Evolutionary conservation across 2,888 invertebrate genomes (phyloP).

Genomic region (Synanthedon andrenaeformis): DNA sequence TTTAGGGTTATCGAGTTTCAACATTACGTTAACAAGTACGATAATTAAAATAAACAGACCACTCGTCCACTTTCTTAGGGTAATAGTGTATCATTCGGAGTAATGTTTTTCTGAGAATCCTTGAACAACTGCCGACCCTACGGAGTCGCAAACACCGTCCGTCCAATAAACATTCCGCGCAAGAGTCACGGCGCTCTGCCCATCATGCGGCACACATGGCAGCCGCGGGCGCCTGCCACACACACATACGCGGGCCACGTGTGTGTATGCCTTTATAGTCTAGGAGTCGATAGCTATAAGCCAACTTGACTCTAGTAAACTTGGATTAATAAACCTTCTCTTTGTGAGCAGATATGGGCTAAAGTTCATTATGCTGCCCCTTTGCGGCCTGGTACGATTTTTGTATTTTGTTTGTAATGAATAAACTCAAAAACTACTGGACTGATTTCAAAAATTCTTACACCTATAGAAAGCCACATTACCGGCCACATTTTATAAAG

Average conservation of each 20-base stretch:
- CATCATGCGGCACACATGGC: conserved; percentile 22
- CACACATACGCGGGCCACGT: conserved; percentile 2
- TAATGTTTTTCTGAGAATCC: not conserved
- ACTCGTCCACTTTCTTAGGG: not conserved
- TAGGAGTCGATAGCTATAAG: not conserved
- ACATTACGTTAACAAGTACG: too few relatives aligned
- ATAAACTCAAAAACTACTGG: too few relatives aligned
- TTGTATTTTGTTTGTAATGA: too few relatives aligned
- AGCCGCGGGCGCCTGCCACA: conserved; percentile 7
- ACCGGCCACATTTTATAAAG: too few relatives aligned
- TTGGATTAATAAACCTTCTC: too few relatives aligned
- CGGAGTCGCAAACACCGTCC: conserved; percentile 4
- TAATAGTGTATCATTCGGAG: not conserved
- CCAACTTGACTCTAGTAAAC: too few relatives aligned
- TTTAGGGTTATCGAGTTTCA: too few relatives aligned
- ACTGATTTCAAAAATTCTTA: too few relatives aligned
- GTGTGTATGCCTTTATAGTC: not conserved
- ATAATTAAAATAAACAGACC: not conserved
- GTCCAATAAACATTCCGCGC: conserved; percentile 54
- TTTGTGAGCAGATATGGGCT: too few relatives aligned
- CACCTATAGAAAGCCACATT: too few relatives aligned
- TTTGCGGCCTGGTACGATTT: too few relatives aligned
- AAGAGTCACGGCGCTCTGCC: conserved; percentile 45
- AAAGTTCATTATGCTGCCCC: too few relatives aligned
- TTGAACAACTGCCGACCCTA: not conserved